Evolutionary conservation across 1,140 invertebrate species (phyloP).

Genomic region (Dreissena polymorpha): DNA sequence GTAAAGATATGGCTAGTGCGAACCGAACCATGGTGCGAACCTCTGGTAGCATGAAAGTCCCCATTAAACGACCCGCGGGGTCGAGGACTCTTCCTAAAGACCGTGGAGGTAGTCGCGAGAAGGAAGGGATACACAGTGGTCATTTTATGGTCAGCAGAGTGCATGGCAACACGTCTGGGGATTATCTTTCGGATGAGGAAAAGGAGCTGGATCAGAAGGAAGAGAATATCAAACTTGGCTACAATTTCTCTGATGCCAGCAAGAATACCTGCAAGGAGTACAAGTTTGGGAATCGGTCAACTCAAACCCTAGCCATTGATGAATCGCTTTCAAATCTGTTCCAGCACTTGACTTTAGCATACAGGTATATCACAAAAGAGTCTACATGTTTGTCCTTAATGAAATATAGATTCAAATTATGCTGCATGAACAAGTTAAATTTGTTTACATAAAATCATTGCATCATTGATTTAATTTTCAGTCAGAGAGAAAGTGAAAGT

Average conservation of each 20-base stretch:
- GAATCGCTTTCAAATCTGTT: conserved; percentile 96
- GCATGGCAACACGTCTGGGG: conserved; percentile 90
- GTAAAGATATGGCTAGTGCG: background rate
- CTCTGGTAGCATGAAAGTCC: conserved; percentile 23
- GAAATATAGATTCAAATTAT: no score
- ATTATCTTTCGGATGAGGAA: conserved; percentile 88
- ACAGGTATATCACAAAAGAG: conserved; percentile 86
- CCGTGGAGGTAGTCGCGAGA: conserved; percentile 29
- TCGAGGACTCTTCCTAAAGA: conserved; percentile 5
- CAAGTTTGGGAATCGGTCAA: conserved; percentile 72
- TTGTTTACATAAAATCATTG: no score
- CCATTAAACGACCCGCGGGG: conserved; percentile 1
- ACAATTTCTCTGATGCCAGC: conserved; percentile 79
- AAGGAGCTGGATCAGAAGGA: conserved; percentile 80
- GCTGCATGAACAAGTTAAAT: no score
- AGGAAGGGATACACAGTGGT: conserved; percentile 91
- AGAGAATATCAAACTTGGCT: conserved; percentile 48
- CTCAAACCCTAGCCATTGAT: conserved; percentile 90
- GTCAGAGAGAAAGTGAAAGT: no score
- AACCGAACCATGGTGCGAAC: background rate
- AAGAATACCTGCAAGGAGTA: conserved; percentile 79
- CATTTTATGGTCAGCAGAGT: conserved; percentile 99
- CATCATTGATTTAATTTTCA: no score
- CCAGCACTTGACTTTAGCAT: conserved; percentile 97
- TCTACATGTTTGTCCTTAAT: no score